These are phyloP conservation scores for Ommatoiulus sabulosus DNA, from an alignment of 2,888 invertebrate species.

Conservation along the genomic window DNA sequence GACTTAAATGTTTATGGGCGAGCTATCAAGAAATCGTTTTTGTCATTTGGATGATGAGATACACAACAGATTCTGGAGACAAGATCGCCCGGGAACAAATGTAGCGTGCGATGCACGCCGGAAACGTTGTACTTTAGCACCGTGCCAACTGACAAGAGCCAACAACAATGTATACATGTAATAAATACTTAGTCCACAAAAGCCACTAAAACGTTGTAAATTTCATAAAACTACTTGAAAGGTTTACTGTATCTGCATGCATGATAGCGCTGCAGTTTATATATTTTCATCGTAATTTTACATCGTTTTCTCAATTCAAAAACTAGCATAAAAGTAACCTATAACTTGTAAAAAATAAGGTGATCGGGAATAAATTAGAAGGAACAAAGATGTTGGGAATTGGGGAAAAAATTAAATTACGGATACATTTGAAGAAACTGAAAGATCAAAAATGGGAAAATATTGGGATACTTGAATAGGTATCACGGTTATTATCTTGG, in stretches of 20 bases:
- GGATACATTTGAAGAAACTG: too few species aligned
- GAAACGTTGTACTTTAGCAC: background rate
- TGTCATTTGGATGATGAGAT: slow-evolving; percentile 14
- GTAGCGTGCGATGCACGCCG: background rate
- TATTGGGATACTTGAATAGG: too few species aligned
- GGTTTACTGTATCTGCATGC: background rate
- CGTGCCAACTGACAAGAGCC: background rate
- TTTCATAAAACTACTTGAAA: background rate
- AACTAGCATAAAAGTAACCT: too few species aligned
- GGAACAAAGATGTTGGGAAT: too few species aligned
- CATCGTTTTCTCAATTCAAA: too few species aligned
- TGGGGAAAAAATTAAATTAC: too few species aligned
- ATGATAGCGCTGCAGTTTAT: background rate
- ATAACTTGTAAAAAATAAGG: too few species aligned
- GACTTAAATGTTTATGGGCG: slow-evolving; percentile 11
- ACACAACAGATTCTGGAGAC: slow-evolving; percentile 7
- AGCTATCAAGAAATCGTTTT: slow-evolving; percentile 34
- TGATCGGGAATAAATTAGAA: too few species aligned
- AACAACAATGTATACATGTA: background rate
- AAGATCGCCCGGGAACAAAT: background rate
- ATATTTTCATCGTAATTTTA: too few species aligned
- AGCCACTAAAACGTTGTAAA: background rate
- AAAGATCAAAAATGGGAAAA: too few species aligned
- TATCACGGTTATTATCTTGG: too few species aligned
- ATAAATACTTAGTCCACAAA: background rate